phyloP scores from a whole-genome alignment of 2,797 vertebrate species.

The Gymnoscopelus microlampas region DNA sequence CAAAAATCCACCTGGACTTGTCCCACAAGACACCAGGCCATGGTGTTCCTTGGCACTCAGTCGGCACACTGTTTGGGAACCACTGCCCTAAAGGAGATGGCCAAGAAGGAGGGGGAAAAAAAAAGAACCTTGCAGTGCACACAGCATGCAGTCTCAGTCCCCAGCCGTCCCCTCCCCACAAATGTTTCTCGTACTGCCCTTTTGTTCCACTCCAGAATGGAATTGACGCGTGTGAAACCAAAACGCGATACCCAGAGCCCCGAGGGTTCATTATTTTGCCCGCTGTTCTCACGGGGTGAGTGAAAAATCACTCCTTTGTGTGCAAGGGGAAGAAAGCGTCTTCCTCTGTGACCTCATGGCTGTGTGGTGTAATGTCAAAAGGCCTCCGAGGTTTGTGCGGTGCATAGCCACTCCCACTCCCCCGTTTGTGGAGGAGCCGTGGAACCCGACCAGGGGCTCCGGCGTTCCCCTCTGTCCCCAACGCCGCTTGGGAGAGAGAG shows the following conservation, averaged over 20 bases:
- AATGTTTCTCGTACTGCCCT: conserved; percentile 71
- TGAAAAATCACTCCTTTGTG: conserved; percentile 77
- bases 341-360: conserved; percentile 79
- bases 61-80: too few species aligned
- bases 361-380: conserved; percentile 74
- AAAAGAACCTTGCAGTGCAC: neutral
- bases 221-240: conserved; percentile 73
- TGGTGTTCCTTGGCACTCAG: too few species aligned
- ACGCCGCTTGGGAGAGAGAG: neutral
- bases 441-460: conserved; percentile 25
- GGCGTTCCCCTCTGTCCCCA: conserved; percentile 12
- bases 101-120: too few species aligned
- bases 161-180: conserved; percentile 61
- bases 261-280: conserved; percentile 70
- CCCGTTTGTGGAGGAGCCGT: conserved; percentile 54
- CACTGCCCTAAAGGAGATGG: too few species aligned
- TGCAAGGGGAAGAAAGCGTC: conserved; percentile 68
- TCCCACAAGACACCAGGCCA: too few species aligned
- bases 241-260: conserved; percentile 67
- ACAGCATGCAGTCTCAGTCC: conserved; percentile 34
- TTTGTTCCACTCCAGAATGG: conserved; percentile 74
- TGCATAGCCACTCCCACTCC: conserved; percentile 66
- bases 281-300: conserved; percentile 72
- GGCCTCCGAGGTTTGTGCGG: conserved; percentile 69
- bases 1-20: too few species aligned